Evolutionary conservation across 2,797 vertebrate species (phyloP), one percentile per base, ranked within the genome.

Genomic region (Diglossa cyanea): DNA sequence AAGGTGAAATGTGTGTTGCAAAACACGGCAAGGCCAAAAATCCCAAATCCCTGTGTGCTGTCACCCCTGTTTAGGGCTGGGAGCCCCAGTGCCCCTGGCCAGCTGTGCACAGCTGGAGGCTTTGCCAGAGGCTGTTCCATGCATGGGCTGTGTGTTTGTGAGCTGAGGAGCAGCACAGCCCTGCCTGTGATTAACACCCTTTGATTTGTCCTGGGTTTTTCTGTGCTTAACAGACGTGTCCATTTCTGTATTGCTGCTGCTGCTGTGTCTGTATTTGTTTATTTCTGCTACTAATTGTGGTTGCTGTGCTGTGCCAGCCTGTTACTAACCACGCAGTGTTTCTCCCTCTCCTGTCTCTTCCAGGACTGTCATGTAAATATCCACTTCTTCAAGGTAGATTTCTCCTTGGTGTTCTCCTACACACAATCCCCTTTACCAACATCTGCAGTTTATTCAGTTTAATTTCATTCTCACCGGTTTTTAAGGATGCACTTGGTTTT

Each of bases 301-400:
- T n/a, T 67, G 80, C 74, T 75, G 40, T 68, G n/a, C 75, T 86
- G 53, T 39, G 55, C 93, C 17, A 77, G 91, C 87, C 68, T 47
- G 1, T 55, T 53, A 53, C 95, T 97, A 93, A 96, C 68, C 68
- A 30, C 14, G 58, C 84, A 94, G 90, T 75, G 87, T 97, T 95
- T 97, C 90, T 96, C 86, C 88, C 86, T 96, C 57, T 96, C 45
- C 93, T 96, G 87, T 98, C 98, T 98, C 93, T 97, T 96, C 72
- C 94, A 97, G 95, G 95, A 92, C 94, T 93, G 94, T 90, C 96
- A 84, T 83, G 95, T 96, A 95, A 96, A 96, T 95, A 79, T 62
- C 80, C 68, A 6, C 95, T 94, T 96, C 92, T 91, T 97, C 83
- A 97, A 98, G 97, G 97, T 96, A 95, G 96, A 86, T 94, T 85